Base-by-base conservation (phyloP, 2,797 vertebrate species). In the Podargus strigoides region DNA sequence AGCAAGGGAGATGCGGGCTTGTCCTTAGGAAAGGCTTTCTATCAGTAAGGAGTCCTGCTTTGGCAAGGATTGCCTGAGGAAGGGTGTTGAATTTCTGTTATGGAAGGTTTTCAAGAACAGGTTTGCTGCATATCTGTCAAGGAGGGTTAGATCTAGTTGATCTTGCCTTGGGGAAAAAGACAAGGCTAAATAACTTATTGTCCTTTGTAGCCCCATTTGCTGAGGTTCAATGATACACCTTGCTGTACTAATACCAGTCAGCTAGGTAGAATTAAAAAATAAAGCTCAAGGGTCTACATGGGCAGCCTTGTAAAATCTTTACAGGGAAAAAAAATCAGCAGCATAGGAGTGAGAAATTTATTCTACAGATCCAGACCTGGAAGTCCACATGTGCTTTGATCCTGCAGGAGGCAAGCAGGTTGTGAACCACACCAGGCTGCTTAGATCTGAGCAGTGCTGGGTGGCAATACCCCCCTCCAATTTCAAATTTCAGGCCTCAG, bases 151-250 rank as follows among this genome's bases (percentile, higher is more conserved):
- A 82, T 91, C 73, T 78, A 62, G 50, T 84, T 96, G 91, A 94
- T 94, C 91, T 79, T 94, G 91, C 96, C 93, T 91, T 86, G 69
- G n/a, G 87, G 87, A 84, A 96, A 78, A 66, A 93, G 74, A 91
- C 58, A 36, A 49, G 24, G n/a, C 66, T 88, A 75, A 85, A 69
- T 62, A 88, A 88, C 69, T 77, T 78, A 62, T 47, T 93, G 87
- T 88, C 76, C 73, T 86, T 88, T 66, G 79, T 27, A 90, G 62
- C 44, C 73, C 34, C 58, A 30, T 75, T 86, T 84, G 50, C 58
- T 55, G 37, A 58, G 58, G 62, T 78, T 92, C 93, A 89, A 1
- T 30, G 76, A 68, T n/a, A 72, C 30, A 28, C 46, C 32, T 68
- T 73, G 41, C 49, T 59, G 36, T 41, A 39, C 11, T 32, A 41